These are phyloP conservation scores for Epinephelus coioides DNA, from an alignment of 2,797 vertebrate genomes.

Conservation along the genomic window DNA sequence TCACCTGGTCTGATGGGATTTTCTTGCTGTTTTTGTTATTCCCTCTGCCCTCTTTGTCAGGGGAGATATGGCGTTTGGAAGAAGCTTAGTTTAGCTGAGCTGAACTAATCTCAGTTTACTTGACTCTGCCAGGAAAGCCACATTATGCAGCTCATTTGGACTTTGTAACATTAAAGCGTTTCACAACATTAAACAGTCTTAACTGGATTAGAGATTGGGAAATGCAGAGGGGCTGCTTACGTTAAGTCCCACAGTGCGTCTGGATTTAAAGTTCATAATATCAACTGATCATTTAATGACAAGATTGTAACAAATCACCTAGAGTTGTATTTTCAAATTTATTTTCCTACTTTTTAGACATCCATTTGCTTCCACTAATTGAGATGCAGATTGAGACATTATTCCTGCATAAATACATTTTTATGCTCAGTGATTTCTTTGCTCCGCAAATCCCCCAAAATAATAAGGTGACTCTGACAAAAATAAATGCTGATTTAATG, in stretches of 20 bases:
- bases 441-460: not conserved
- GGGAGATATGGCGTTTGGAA: conserved; percentile 8
- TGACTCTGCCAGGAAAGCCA: conserved; percentile 18
- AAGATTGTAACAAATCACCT: not conserved
- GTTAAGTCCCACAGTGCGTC: conserved; percentile 1
- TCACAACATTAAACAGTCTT: conserved; percentile 40
- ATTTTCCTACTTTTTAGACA: not conserved
- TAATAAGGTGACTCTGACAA: not conserved
- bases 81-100: conserved; percentile 28
- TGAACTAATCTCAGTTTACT: conserved; percentile 35
- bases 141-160: not conserved
- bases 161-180: conserved; percentile 23
- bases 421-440: not conserved
- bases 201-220: conserved; percentile 46
- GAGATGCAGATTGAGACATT: not conserved
- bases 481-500: not conserved
- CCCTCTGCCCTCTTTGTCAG: not conserved
- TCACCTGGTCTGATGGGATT: not conserved
- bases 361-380: not conserved
- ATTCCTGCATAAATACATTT: not conserved
- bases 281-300: conserved; percentile 1
- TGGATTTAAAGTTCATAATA: conserved; percentile 3
- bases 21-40: not conserved
- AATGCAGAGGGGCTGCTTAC: conserved; percentile 8
- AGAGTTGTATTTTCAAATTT: no score